phyloP scores from a whole-genome alignment of 2,888 invertebrate genomes.

The Eumerus sabulonum region DNA sequence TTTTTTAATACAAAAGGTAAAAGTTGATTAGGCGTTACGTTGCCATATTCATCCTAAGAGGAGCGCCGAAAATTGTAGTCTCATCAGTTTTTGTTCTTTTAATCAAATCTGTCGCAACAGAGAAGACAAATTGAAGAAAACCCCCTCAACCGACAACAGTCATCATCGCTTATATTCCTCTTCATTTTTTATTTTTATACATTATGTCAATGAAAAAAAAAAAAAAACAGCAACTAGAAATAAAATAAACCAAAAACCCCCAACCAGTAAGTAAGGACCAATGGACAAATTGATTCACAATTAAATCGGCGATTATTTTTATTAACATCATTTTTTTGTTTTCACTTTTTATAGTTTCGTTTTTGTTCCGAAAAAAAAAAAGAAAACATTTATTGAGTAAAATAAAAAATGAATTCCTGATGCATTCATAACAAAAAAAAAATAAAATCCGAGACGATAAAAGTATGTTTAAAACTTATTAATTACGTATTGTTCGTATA shows the following conservation, averaged over 20 bases:
- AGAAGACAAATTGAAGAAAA: too few relatives aligned
- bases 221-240: slow-evolving; percentile 14
- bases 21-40: too few relatives aligned
- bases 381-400: too few relatives aligned
- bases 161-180: too few relatives aligned
- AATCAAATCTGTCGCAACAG: too few relatives aligned
- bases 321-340: slow-evolving; percentile 62
- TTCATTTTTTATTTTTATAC: background rate
- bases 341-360: slow-evolving; percentile 71
- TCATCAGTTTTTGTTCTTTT: too few relatives aligned
- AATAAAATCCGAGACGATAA: slow-evolving; percentile 68
- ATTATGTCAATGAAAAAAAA: too few relatives aligned
- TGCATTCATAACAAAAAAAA: slow-evolving; percentile 69
- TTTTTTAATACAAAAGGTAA: too few relatives aligned
- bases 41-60: too few relatives aligned
- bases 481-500: slow-evolving; percentile 65
- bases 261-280: slow-evolving; percentile 56
- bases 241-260: slow-evolving; percentile 16
- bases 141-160: too few relatives aligned
- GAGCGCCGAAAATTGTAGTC: too few relatives aligned
- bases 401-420: slow-evolving; percentile 67
- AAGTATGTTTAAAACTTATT: slow-evolving; percentile 69
- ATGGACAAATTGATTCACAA: background rate
- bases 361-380: too few relatives aligned
- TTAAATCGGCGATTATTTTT: slow-evolving; percentile 60